Evolutionary conservation across 2,797 vertebrate genomes (phyloP).

Genomic region (Typhlichthys eigenmanni): DNA sequence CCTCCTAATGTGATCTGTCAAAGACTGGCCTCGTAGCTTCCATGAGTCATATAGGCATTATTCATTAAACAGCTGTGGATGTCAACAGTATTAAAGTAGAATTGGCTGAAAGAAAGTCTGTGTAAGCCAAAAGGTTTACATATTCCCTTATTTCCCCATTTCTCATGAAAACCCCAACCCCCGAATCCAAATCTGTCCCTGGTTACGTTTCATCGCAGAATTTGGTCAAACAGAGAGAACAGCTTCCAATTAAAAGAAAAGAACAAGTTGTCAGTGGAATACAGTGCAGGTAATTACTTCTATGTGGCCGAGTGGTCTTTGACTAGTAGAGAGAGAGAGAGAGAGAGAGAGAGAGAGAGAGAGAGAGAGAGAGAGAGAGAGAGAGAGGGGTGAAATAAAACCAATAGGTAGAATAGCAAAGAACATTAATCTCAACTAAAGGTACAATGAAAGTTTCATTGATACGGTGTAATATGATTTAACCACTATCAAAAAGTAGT

Average conservation of each 20-base stretch:
- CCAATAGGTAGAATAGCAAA: slow-evolving; percentile 73
- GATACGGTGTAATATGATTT: slow-evolving; percentile 78
- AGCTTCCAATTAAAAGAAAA: slow-evolving; percentile 35
- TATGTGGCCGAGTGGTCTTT: slow-evolving; percentile 60
- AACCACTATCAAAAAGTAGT: slow-evolving; percentile 84
- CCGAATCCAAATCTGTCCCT: no score
- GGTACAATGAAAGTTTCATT: slow-evolving; percentile 77
- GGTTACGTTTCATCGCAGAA: not conserved
- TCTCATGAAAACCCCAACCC: not conserved
- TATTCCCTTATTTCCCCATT: slow-evolving; percentile 12
- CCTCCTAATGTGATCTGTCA: slow-evolving; percentile 51
- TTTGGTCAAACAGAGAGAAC: slow-evolving; percentile 40
- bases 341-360: no score
- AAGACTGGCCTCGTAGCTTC: slow-evolving; percentile 57
- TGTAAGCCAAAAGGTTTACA: slow-evolving; percentile 40
- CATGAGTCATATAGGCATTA: slow-evolving; percentile 52
- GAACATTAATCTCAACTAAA: slow-evolving; percentile 78
- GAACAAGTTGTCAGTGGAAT: slow-evolving; percentile 40
- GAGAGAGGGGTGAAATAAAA: slow-evolving; percentile 50
- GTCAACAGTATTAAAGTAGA: slow-evolving; percentile 45
- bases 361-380: slow-evolving; percentile 11
- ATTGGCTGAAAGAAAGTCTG: slow-evolving; percentile 45
- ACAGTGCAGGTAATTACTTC: slow-evolving; percentile 70
- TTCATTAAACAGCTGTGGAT: slow-evolving; percentile 56
- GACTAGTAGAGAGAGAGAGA: slow-evolving; percentile 17